Evolutionary conservation across 2,888 invertebrate genomes (phyloP).

Genomic region (Harpalus rubripes): DNA sequence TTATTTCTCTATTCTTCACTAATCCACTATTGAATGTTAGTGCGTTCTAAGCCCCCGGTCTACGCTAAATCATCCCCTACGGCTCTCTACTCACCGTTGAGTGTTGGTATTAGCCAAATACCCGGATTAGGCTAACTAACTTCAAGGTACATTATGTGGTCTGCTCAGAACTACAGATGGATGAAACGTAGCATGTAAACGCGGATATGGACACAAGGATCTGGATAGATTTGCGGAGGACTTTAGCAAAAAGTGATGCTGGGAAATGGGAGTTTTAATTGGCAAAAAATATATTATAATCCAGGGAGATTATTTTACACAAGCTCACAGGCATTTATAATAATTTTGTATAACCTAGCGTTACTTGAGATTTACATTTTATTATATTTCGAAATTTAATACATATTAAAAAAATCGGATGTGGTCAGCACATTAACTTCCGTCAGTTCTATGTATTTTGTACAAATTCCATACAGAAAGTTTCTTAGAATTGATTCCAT

Average conservation of each 20-base stretch:
- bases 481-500: no score
- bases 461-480: no score
- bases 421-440: no score
- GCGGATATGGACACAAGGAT: not conserved
- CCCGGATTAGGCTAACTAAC: conserved; percentile 42
- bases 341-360: no score
- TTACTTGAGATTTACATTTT: no score
- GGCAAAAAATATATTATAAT: not conserved
- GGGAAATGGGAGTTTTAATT: not conserved
- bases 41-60: not conserved
- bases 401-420: no score
- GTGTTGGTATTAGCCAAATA: conserved; percentile 20
- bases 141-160: conserved; percentile 54
- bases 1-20: no score
- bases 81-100: not conserved
- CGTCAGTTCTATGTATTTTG: no score
- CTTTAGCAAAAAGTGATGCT: not conserved
- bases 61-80: not conserved
- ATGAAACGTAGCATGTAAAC: not conserved
- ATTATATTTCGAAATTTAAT: no score
- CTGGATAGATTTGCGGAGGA: not conserved
- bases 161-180: not conserved
- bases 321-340: no score
- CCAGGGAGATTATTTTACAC: no score
- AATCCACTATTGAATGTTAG: no score